These are phyloP conservation scores for Siphonodentalium dalli DNA, from an alignment of 2,888 invertebrate species.

Conservation along the genomic window DNA sequence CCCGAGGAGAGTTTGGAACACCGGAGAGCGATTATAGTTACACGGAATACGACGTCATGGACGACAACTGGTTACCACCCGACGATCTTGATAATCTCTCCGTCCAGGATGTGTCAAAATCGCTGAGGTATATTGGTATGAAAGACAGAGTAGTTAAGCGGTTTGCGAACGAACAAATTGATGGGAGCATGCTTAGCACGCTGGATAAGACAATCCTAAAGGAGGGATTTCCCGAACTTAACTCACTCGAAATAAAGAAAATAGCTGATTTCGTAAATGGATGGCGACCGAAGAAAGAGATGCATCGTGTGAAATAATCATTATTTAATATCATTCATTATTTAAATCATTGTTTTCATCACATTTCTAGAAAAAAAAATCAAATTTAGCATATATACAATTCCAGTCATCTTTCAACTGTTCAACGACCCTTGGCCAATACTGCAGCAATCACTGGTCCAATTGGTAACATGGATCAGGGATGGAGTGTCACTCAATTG, in stretches of 20 bases:
- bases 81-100: constrained; percentile 42
- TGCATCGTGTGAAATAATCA: too few relatives aligned
- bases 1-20: constrained; percentile 47
- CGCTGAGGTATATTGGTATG: constrained; percentile 59
- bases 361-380: too few relatives aligned
- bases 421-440: too few relatives aligned
- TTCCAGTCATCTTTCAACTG: too few relatives aligned
- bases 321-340: too few relatives aligned
- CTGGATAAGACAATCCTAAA: constrained; percentile 51
- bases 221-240: constrained; percentile 61
- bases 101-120: constrained; percentile 54
- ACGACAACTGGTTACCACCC: constrained; percentile 57
- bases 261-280: constrained; percentile 59
- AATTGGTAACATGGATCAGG: too few relatives aligned
- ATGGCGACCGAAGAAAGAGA: constrained; percentile 62
- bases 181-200: constrained; percentile 55
- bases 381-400: too few relatives aligned
- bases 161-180: constrained; percentile 58
- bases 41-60: constrained; percentile 45
- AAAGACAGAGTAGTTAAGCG: constrained; percentile 54
- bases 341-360: too few relatives aligned
- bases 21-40: constrained; percentile 55
- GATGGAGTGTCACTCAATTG: too few relatives aligned
- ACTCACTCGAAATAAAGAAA: constrained; percentile 59
- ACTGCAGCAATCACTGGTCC: too few relatives aligned